Conservation (phyloP, 1,140 invertebrate genomes). For the Rhynchophorus ferrugineus region DNA sequence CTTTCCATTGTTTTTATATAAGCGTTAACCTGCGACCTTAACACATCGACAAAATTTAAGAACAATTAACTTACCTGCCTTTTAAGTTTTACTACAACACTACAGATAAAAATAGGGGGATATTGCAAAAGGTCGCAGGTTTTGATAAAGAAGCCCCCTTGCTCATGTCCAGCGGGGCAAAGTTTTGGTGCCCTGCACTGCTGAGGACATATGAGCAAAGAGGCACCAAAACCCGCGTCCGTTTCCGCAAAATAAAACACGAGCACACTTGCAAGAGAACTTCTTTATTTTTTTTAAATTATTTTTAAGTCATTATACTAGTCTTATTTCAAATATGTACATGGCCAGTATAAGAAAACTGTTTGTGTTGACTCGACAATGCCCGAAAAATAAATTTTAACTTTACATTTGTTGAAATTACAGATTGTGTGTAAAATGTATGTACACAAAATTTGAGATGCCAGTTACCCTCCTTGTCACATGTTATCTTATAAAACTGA, state of each 20-base stretch:
- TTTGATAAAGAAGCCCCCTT: conserved; percentile 40
- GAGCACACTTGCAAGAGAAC: conserved; percentile 40
- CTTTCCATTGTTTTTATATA: neutral
- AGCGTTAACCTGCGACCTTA: conserved; percentile 18
- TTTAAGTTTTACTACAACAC: too few species aligned
- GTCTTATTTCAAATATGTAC: conserved; percentile 26
- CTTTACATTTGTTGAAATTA: neutral
- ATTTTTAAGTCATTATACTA: conserved; percentile 19
- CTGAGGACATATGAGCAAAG: conserved; percentile 40
- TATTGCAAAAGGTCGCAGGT: conserved; percentile 30
- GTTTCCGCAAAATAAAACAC: conserved; percentile 34
- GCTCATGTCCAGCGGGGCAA: conserved; percentile 46
- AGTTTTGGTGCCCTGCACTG: conserved; percentile 61
- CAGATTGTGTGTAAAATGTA: neutral
- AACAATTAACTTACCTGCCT: too few species aligned
- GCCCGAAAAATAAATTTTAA: conserved; percentile 2
- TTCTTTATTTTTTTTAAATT: conserved; percentile 38
- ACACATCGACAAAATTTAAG: too few species aligned
- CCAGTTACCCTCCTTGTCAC: neutral
- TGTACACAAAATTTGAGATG: neutral
- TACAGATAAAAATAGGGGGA: neutral
- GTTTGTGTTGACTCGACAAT: neutral
- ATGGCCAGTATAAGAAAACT: conserved; percentile 19
- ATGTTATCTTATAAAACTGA: too few species aligned
- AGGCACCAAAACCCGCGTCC: conserved; percentile 43